A percentile compares a stretch with the other conserved stretches of the same genome.
Evolutionary conservation across 1,140 invertebrate species (phyloP).

Genomic region (Drosophila simulans): DNA sequence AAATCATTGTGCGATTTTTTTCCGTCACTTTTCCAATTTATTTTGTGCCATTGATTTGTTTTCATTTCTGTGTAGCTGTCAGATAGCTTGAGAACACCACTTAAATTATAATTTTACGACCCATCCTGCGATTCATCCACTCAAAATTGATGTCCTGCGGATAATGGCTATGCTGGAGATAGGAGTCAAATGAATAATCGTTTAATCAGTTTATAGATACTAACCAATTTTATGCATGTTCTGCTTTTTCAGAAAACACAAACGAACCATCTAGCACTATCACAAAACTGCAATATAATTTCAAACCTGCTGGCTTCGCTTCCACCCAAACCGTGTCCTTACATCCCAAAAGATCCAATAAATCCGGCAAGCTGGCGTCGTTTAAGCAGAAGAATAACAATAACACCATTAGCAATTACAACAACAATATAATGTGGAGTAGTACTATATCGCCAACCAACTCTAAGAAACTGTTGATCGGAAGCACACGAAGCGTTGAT

Average conservation of each 20-base stretch:
- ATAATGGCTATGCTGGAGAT: too few relatives aligned
- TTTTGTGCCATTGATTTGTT: conserved; percentile 29
- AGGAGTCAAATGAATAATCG: too few relatives aligned
- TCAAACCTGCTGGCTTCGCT: background rate
- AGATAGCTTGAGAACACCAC: conserved; percentile 6
- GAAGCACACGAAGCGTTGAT: conserved; percentile 83
- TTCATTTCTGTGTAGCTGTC: conserved; percentile 28
- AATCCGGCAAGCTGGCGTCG: conserved; percentile 75
- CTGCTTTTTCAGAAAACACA: conserved; percentile 31
- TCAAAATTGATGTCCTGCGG: too few relatives aligned
- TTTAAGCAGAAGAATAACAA: conserved; percentile 64
- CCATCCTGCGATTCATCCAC: conserved; percentile 1
- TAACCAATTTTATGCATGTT: background rate
- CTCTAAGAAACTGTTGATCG: conserved; percentile 84
- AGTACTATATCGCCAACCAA: conserved; percentile 84
- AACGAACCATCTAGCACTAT: background rate
- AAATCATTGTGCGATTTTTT: conserved; percentile 26
- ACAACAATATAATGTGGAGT: conserved; percentile 84
- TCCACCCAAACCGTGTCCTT: conserved; percentile 11
- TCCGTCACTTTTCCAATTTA: conserved; percentile 29
- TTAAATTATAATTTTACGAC: conserved; percentile 25
- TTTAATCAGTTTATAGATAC: too few relatives aligned
- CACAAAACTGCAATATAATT: background rate
- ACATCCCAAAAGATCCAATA: conserved; percentile 1
- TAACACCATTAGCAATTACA: conserved; percentile 70